A percentile compares a stretch with the other conserved stretches of the same genome.
Conservation (phyloP, 2,797 vertebrate genomes). For the Sebastes diaconus region DNA sequence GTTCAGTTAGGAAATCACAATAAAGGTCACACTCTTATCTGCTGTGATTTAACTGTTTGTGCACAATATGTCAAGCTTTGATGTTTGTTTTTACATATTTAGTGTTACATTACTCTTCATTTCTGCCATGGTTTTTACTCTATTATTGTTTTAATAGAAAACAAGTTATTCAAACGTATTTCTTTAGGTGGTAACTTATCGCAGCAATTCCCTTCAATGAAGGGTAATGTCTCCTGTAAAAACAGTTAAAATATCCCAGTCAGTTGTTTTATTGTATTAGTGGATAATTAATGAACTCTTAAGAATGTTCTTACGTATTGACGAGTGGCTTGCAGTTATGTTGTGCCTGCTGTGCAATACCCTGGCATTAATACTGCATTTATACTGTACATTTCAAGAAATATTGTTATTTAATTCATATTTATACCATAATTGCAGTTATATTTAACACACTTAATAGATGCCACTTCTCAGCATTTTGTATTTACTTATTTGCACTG, state of each 20-base stretch:
- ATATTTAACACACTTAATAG: too few species aligned
- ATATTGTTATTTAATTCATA: too few species aligned
- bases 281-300: background rate
- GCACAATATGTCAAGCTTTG: background rate
- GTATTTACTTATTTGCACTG: too few species aligned
- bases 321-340: background rate
- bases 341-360: background rate
- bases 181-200: background rate
- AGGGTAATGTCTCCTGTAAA: background rate
- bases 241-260: background rate
- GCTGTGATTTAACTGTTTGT: constrained; percentile 18
- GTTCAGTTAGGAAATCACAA: constrained; percentile 49
- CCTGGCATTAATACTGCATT: too few species aligned
- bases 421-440: too few species aligned
- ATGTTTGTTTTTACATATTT: background rate
- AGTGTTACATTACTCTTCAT: background rate
- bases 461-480: too few species aligned
- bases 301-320: background rate
- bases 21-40: constrained; percentile 39
- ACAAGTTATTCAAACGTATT: background rate
- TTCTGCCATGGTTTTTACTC: background rate
- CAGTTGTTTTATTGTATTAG: background rate
- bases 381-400: too few species aligned
- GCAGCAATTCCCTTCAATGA: background rate
- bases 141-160: background rate